A percentile compares a stretch with the other conserved stretches of the same genome.
phyloP scores from a whole-genome alignment of 2,888 invertebrate species.

The Dryobotodes eremita region DNA sequence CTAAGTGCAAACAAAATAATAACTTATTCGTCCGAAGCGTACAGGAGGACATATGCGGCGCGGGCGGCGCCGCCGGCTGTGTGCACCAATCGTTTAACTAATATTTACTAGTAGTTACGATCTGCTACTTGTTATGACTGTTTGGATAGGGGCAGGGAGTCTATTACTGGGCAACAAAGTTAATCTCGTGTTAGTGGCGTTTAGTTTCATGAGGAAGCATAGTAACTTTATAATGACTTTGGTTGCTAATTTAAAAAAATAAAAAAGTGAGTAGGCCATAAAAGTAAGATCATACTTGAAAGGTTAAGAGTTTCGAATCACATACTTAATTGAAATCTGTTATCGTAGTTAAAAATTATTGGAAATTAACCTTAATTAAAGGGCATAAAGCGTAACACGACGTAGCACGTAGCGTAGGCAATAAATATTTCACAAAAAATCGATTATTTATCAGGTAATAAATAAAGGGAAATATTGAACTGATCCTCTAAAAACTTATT shows the following conservation, averaged over 20 bases:
- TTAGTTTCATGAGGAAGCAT: background rate
- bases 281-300: background rate
- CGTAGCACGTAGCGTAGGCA: no score
- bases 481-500: no score
- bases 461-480: no score
- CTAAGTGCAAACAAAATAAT: background rate
- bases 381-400: background rate
- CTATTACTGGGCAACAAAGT: background rate
- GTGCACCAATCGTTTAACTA: constrained; percentile 71
- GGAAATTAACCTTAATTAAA: background rate
- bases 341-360: background rate
- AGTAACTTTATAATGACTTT: background rate
- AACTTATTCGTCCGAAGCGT: background rate
- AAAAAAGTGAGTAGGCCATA: no score
- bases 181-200: background rate
- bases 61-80: constrained; percentile 45
- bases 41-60: constrained; percentile 42
- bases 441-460: no score
- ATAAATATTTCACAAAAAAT: background rate
- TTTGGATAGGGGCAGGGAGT: background rate
- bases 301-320: background rate
- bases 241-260: no score
- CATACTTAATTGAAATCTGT: background rate
- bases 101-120: constrained; percentile 70
- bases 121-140: constrained; percentile 11